Evolutionary conservation across 2,888 invertebrate genomes (phyloP).

Genomic region (Stenichneumon culpator): DNA sequence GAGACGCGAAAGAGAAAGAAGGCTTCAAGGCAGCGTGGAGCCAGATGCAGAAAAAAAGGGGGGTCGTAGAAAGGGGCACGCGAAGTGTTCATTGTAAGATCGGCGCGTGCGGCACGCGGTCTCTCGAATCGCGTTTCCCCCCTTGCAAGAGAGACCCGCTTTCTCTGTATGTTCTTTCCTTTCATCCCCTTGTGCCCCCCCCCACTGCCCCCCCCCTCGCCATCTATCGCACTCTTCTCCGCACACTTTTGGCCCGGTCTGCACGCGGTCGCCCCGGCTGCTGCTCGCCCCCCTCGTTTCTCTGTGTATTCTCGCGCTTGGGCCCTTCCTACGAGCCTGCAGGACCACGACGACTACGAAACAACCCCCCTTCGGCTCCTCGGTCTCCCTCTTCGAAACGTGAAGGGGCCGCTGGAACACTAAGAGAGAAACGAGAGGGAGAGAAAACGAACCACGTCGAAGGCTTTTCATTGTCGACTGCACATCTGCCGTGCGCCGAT

Average conservation of each 20-base stretch:
- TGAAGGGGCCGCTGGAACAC: slow-evolving; percentile 57
- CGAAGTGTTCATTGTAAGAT: slow-evolving; percentile 84
- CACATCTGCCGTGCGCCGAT: slow-evolving; percentile 84
- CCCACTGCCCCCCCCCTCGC: slow-evolving; percentile 67
- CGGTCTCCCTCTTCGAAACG: slow-evolving; percentile 79
- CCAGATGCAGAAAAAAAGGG: slow-evolving; percentile 69
- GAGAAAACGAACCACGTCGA: slow-evolving; percentile 61
- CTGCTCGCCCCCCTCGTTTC: slow-evolving; percentile 57
- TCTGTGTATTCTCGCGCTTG: slow-evolving; percentile 69
- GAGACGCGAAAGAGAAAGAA: slow-evolving; percentile 65
- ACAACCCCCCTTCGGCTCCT: slow-evolving; percentile 74
- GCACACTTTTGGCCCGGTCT: slow-evolving; percentile 59
- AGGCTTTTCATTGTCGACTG: slow-evolving; percentile 81
- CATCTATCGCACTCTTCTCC: slow-evolving; percentile 57
- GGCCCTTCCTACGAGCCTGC: slow-evolving; percentile 63
- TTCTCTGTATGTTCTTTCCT: slow-evolving; percentile 63
- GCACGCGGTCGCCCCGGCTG: slow-evolving; percentile 50
- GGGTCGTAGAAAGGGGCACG: slow-evolving; percentile 77
- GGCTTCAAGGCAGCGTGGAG: slow-evolving; percentile 62
- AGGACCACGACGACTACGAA: slow-evolving; percentile 61
- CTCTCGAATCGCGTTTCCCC: slow-evolving; percentile 74
- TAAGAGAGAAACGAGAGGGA: slow-evolving; percentile 70
- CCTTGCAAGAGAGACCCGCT: slow-evolving; percentile 69
- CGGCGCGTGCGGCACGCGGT: slow-evolving; percentile 84
- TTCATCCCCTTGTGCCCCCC: slow-evolving; percentile 65